These are phyloP conservation scores for Malacosoma neustria DNA, from an alignment of 2,888 invertebrate genomes.

Conservation along the genomic window DNA sequence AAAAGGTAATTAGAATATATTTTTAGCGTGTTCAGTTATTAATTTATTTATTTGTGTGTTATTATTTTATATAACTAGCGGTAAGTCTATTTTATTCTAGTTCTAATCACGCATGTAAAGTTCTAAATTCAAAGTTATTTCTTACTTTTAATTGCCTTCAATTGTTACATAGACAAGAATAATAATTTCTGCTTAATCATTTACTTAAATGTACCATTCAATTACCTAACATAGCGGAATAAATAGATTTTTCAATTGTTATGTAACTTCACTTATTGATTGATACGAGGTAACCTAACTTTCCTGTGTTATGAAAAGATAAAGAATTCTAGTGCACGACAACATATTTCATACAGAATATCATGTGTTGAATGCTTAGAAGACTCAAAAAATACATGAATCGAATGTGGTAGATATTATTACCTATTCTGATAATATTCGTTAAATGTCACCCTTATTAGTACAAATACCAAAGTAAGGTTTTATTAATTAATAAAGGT, in stretches of 20 bases:
- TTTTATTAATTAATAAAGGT: too few species aligned
- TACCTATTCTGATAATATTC: too few species aligned
- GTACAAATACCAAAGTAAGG: too few species aligned
- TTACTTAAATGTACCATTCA: too few species aligned
- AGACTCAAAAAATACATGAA: too few species aligned
- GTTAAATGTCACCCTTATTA: too few species aligned
- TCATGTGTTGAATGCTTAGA: too few species aligned
- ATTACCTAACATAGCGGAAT: too few species aligned
- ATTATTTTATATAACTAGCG: background rate
- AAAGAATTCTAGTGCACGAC: constrained; percentile 4
- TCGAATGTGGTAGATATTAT: too few species aligned
- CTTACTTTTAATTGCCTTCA: background rate
- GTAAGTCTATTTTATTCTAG: constrained; percentile 3
- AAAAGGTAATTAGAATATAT: background rate
- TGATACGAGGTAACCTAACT: constrained; percentile 27
- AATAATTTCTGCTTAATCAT: too few species aligned
- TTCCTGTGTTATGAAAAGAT: constrained; percentile 12
- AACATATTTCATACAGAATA: background rate
- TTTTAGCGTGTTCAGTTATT: background rate
- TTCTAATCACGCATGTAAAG: constrained; percentile 4
- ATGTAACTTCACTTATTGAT: constrained; percentile 46
- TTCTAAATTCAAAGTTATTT: constrained; percentile 15
- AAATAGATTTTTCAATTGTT: constrained; percentile 21
- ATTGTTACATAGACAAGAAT: too few species aligned
- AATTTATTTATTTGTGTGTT: constrained; percentile 8